Conservation (phyloP, 2,888 invertebrate genomes). For the Stenoptilia bipunctidactyla region DNA sequence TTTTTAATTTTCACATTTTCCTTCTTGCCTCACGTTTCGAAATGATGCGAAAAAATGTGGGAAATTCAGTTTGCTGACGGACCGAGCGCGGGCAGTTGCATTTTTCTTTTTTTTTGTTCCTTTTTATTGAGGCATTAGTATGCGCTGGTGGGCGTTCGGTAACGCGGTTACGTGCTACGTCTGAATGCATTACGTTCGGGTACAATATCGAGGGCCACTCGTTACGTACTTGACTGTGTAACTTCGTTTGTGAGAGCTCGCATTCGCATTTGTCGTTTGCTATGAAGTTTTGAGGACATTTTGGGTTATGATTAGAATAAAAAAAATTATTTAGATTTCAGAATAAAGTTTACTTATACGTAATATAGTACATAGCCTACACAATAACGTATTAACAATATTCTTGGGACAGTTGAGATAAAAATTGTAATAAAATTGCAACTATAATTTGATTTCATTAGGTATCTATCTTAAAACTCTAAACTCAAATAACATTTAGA, state of each 20-base stretch:
- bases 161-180: conserved; percentile 44
- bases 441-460: too few species aligned
- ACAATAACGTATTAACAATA: too few species aligned
- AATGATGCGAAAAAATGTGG: conserved; percentile 22
- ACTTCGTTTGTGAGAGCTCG: conserved; percentile 59
- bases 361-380: too few species aligned
- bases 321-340: too few species aligned
- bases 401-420: too few species aligned
- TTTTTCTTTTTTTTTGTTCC: conserved; percentile 28
- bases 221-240: conserved; percentile 69
- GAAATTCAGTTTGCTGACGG: conserved; percentile 36
- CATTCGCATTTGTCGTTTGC: conserved; percentile 24
- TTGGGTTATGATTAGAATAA: too few species aligned
- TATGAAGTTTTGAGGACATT: conserved; percentile 21
- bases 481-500: too few species aligned
- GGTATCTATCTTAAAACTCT: too few species aligned
- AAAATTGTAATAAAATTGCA: too few species aligned
- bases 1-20: neutral
- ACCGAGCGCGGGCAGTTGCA: conserved; percentile 20
- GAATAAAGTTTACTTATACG: too few species aligned
- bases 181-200: conserved; percentile 19
- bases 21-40: conserved; percentile 10
- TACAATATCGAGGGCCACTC: conserved; percentile 55
- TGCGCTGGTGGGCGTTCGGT: conserved; percentile 44
- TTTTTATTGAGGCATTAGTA: conserved; percentile 45